phyloP scores from a whole-genome alignment of 2,113 vertebrate genomes.

The Riparia riparia region DNA sequence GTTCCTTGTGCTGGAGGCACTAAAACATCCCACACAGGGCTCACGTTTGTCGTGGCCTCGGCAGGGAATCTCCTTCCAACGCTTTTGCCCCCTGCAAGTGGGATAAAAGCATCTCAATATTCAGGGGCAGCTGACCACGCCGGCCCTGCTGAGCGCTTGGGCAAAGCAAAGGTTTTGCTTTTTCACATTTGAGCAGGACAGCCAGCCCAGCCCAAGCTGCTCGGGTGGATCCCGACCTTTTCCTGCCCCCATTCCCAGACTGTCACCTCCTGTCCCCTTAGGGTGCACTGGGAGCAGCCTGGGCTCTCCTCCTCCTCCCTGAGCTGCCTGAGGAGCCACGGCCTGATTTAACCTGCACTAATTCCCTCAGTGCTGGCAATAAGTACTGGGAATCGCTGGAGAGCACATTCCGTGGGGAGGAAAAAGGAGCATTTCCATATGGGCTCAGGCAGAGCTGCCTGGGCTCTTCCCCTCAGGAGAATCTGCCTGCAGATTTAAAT shows the following conservation, averaged over 20 bases:
- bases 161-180: background rate
- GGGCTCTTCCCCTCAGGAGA: background rate
- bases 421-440: background rate
- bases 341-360: background rate
- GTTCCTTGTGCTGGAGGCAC: background rate
- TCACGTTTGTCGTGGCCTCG: fast-evolving
- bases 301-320: background rate
- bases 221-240: too few relatives aligned
- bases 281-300: background rate
- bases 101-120: background rate
- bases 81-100: background rate
- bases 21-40: fast-evolving
- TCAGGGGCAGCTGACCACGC: fast-evolving
- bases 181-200: background rate
- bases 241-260: background rate
- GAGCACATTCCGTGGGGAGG: background rate
- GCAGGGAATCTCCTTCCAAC: background rate
- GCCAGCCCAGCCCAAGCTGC: too few relatives aligned
- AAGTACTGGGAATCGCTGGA: background rate
- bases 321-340: background rate
- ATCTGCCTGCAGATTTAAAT: background rate
- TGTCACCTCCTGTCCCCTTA: background rate
- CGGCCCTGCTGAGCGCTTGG: background rate
- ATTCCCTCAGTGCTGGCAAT: background rate
- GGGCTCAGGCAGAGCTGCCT: background rate